These are phyloP conservation scores for Momotus momota DNA, from an alignment of 2,797 vertebrate species.

Conservation along the genomic window DNA sequence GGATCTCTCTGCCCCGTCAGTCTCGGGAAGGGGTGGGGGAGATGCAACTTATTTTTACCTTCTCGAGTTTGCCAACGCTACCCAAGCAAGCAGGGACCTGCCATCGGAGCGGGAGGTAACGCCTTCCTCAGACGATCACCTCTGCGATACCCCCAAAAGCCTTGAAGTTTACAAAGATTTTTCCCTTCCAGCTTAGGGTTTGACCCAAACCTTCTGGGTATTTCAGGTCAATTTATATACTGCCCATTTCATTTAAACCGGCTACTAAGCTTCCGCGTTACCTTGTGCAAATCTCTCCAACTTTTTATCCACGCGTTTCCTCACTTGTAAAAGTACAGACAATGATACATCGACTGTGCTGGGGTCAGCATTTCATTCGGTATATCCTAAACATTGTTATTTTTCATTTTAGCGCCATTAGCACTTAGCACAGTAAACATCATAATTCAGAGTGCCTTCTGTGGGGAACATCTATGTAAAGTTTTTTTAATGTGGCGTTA, in stretches of 20 bases:
- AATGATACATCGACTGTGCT: accelerated
- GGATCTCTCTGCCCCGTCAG: no score
- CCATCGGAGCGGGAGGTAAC: not conserved
- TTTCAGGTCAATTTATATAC: not conserved
- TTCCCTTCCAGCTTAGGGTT: not conserved
- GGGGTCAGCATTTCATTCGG: not conserved
- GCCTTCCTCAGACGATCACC: not conserved
- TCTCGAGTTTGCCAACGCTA: not conserved
- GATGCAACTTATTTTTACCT: not conserved
- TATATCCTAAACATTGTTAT: not conserved
- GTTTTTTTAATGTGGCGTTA: not conserved
- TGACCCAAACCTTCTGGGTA: not conserved
- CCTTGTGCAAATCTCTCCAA: not conserved
- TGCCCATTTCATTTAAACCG: not conserved
- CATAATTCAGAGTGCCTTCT: not conserved
- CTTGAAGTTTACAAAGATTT: not conserved
- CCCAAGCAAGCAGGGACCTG: not conserved
- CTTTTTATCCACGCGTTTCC: not conserved
- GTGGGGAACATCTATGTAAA: not conserved
- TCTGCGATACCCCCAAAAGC: not conserved
- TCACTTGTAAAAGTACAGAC: not conserved
- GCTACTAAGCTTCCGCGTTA: not conserved
- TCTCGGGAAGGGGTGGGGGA: not conserved
- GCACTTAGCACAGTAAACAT: not conserved
- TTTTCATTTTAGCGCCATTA: not conserved